phyloP scores from a whole-genome alignment of 2,797 vertebrate genomes.

The Gila robusta region DNA sequence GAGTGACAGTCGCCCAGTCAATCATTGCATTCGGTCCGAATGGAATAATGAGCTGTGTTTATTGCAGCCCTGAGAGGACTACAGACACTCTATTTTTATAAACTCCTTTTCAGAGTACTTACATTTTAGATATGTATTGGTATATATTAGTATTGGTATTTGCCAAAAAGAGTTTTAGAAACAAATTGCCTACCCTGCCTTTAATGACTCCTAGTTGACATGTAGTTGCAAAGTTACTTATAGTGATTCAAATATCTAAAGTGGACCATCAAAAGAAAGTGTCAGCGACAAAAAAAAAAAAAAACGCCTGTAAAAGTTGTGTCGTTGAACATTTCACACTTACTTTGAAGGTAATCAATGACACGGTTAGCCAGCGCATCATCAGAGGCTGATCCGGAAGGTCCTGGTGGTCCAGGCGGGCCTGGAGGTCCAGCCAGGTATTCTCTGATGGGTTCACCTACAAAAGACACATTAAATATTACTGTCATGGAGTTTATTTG shows the following conservation, averaged over 20 bases:
- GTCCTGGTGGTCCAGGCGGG: constrained; percentile 87
- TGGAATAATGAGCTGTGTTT: no score
- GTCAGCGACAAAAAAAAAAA: background rate
- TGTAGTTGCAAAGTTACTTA: background rate
- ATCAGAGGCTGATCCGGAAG: constrained; percentile 78
- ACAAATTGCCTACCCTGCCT: no score
- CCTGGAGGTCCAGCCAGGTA: constrained; percentile 86
- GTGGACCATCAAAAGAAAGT: background rate
- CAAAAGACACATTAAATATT: constrained; percentile 48
- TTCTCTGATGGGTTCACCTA: constrained; percentile 83
- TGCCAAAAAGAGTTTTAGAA: no score
- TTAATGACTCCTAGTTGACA: background rate
- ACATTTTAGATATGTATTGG: no score
- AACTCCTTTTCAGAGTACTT: no score
- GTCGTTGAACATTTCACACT: constrained; percentile 52
- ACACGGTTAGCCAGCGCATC: constrained; percentile 83
- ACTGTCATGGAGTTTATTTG: background rate
- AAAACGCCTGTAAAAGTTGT: background rate
- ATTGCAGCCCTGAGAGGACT: no score
- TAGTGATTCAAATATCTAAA: background rate
- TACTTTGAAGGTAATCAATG: constrained; percentile 87
- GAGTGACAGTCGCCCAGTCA: no score
- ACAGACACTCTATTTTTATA: no score
- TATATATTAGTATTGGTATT: no score
- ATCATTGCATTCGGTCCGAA: no score